These are phyloP conservation scores for Macrobrachium nipponense DNA, from an alignment of 1,140 invertebrate species.

Conservation along the genomic window DNA sequence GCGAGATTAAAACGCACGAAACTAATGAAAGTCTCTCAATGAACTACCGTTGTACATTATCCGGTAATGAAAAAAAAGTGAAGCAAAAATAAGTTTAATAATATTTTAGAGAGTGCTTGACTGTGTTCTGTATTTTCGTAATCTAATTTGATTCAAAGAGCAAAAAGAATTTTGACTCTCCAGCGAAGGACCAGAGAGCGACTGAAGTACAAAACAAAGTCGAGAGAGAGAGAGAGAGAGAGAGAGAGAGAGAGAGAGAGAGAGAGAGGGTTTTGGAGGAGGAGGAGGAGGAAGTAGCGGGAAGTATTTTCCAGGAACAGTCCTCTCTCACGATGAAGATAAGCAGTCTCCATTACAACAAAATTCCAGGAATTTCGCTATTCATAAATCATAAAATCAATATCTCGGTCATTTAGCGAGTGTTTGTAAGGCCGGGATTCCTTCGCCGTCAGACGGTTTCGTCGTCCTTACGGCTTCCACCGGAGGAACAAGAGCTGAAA, in stretches of 20 bases:
- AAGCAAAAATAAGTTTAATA: neutral
- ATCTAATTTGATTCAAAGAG: slow-evolving; percentile 15
- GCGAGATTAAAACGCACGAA: too few species aligned
- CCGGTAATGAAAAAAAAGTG: neutral
- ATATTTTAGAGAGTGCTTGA: neutral
- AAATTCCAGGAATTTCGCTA: slow-evolving; percentile 42
- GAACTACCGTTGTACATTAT: neutral
- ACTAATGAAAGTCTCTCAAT: too few species aligned
- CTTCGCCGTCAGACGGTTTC: neutral
- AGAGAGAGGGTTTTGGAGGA: slow-evolving; percentile 18
- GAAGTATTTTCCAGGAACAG: slow-evolving; percentile 3
- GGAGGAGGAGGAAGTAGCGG: slow-evolving; percentile 6
- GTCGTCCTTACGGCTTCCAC: slow-evolving; percentile 17
- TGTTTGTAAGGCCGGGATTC: slow-evolving; percentile 16
- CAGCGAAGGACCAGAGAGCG: neutral
- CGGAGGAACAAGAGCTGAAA: slow-evolving; percentile 9
- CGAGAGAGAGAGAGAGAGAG: slow-evolving; percentile 26
- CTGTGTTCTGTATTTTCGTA: neutral
- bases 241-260: slow-evolving; percentile 2
- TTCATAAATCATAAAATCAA: slow-evolving; percentile 53
- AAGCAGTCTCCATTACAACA: slow-evolving; percentile 46
- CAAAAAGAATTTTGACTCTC: slow-evolving; percentile 11
- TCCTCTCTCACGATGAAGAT: slow-evolving; percentile 16
- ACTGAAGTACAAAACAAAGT: slow-evolving; percentile 7
- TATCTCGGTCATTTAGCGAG: slow-evolving; percentile 24